Conservation (phyloP, 2,113 vertebrate species). For the Blennius ocellaris region DNA sequence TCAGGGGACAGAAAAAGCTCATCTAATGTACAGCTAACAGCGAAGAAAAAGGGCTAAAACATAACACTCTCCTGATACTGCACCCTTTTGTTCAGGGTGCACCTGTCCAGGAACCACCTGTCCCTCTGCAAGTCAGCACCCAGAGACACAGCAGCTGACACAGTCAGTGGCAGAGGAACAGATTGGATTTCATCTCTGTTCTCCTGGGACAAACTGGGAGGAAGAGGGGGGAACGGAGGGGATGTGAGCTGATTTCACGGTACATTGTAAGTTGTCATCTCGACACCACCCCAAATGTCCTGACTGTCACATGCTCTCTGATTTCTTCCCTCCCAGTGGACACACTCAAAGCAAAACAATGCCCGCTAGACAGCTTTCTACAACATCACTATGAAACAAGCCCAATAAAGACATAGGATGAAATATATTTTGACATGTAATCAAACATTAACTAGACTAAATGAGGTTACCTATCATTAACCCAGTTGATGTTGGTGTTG, state of each 20-base stretch:
- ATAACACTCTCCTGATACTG: constrained; percentile 7
- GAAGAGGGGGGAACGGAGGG: constrained; percentile 36
- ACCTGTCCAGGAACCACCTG: constrained; percentile 74
- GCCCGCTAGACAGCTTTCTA: neutral
- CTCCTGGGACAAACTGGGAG: constrained; percentile 38
- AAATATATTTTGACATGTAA: no score
- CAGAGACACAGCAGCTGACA: constrained; percentile 64
- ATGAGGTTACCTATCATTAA: no score
- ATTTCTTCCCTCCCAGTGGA: neutral
- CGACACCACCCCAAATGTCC: constrained; percentile 35
- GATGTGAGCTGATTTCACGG: constrained; percentile 72
- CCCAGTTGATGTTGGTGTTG: no score
- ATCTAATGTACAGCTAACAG: neutral
- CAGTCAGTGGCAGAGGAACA: constrained; percentile 46
- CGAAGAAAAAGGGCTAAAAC: neutral
- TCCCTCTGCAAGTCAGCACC: constrained; percentile 47
- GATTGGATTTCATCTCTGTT: constrained; percentile 59
- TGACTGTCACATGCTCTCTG: constrained; percentile 1
- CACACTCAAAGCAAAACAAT: constrained; percentile 3
- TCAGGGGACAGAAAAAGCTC: neutral
- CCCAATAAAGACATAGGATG: neutral
- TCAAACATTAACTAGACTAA: no score
- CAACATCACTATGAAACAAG: neutral
- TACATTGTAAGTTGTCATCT: constrained; percentile 59
- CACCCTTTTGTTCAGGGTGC: constrained; percentile 52